Evolutionary conservation across 2,888 invertebrate species (phyloP).

Genomic region (Mimas tiliae): DNA sequence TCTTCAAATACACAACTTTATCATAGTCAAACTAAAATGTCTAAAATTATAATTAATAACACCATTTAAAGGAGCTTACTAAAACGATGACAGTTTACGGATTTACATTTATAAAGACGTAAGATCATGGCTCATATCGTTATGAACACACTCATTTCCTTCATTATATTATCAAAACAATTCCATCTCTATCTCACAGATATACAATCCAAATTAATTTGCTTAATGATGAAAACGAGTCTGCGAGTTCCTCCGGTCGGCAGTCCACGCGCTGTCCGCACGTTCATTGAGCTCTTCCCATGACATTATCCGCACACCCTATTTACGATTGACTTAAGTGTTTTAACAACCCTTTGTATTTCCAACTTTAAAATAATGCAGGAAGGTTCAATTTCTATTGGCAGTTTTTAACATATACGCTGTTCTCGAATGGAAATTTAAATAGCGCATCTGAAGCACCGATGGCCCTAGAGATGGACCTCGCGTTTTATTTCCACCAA

Average conservation of each 20-base stretch:
- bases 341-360: conserved; percentile 32
- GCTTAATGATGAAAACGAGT: conserved; percentile 53
- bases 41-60: conserved; percentile 4
- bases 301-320: conserved; percentile 75
- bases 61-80: not conserved
- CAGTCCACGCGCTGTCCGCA: conserved; percentile 82
- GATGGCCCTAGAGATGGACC: conserved; percentile 84
- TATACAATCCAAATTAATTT: conserved; percentile 56
- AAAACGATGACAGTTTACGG: conserved; percentile 56
- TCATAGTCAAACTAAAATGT: not conserved
- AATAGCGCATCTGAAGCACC: conserved; percentile 81
- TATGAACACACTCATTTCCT: conserved; percentile 41
- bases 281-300: conserved; percentile 84
- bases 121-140: conserved; percentile 53
- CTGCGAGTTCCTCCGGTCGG: conserved; percentile 69
- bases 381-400: conserved; percentile 34
- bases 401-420: conserved; percentile 35
- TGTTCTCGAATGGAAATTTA: conserved; percentile 48
- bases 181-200: conserved; percentile 43
- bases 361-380: conserved; percentile 1
- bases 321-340: conserved; percentile 49
- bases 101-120: conserved; percentile 68
- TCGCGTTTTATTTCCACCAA: conserved; percentile 83
- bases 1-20: not conserved
- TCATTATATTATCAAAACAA: conserved; percentile 39